Base-by-base conservation (phyloP, 2,888 invertebrate genomes). In the Erpobdella octoculata region DNA sequence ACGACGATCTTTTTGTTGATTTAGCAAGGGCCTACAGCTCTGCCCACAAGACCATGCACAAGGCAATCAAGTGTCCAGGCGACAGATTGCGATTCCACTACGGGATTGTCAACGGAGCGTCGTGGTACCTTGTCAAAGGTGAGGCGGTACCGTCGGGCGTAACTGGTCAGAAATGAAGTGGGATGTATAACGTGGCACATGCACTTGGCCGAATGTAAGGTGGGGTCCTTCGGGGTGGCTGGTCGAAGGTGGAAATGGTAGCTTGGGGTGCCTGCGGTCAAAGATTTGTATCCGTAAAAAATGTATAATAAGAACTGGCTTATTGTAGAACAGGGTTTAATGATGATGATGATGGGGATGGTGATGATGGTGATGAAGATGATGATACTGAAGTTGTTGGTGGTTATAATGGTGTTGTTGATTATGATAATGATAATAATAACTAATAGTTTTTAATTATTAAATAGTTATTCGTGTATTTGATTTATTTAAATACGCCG, bases 61-160 rank as follows among this genome's bases (percentile, higher is more conserved):
- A n/a, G 1, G 76, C 75, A 4, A 18, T n/a, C 1, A 12, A 31
- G 3, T 78, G 78, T 66, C 66, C 53, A 0, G 73, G 74, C 9
- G 73, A 75, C 37, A 73, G 33, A 0, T 35, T 28, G 5, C n/a
- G 48, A 25, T 74, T 75, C 46, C 21, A 28, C 0, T 86, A 88
- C 38, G 94, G 94, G 36, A 88, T 93, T 76, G 93, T 93, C 1
- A 95, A 95, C 80, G 94, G 94, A 4, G 94, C 94, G 3, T 87
- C 88, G 74, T 97, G 97, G 97, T 96, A 96, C 79, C 87, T 88
- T 8, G 88, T 94, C 0, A 86, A 83, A 88, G 91, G 73, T 72
- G 15, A 33, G 66, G 61, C 21, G 9, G 9, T 41, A 12, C 18
- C 41, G 18, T 41, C 18, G 9, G 9, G 41, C 41, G 41, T 18